These are phyloP conservation scores for Drosophila sproati DNA, from an alignment of 1,140 invertebrate species.

Conservation along the genomic window DNA sequence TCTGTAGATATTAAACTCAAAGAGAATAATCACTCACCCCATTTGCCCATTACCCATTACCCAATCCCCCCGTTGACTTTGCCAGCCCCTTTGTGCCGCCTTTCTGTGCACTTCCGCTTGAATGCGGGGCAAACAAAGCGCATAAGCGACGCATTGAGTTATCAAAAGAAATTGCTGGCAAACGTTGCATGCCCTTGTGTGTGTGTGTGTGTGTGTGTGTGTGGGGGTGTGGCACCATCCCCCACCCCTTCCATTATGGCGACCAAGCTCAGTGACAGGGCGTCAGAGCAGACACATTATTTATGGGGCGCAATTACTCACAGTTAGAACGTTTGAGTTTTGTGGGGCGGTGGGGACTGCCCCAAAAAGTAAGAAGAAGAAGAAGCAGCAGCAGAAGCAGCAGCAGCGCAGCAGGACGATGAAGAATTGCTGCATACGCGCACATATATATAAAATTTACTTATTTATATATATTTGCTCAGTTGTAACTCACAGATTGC, in stretches of 20 bases:
- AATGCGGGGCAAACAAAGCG: constrained; percentile 53
- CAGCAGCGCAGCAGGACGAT: constrained; percentile 15
- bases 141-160: constrained; percentile 56
- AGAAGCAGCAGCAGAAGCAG: constrained; percentile 1
- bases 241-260: background rate
- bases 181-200: constrained; percentile 20
- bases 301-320: constrained; percentile 57
- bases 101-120: constrained; percentile 48
- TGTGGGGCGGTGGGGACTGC: background rate
- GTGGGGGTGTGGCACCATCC: background rate
- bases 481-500: constrained; percentile 10
- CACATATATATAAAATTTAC: background rate
- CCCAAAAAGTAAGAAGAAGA: background rate
- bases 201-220: background rate
- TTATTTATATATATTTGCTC: constrained; percentile 28
- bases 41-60: background rate
- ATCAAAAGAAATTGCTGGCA: constrained; percentile 54
- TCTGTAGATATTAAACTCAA: constrained; percentile 16
- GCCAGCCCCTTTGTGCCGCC: too few relatives aligned
- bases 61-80: background rate
- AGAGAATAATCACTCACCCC: too few relatives aligned
- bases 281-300: constrained; percentile 56
- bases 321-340: background rate
- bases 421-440: background rate
- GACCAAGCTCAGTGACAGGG: constrained; percentile 25